Evolutionary conservation across 1,140 invertebrate genomes (phyloP).

Genomic region (Dreissena polymorpha): DNA sequence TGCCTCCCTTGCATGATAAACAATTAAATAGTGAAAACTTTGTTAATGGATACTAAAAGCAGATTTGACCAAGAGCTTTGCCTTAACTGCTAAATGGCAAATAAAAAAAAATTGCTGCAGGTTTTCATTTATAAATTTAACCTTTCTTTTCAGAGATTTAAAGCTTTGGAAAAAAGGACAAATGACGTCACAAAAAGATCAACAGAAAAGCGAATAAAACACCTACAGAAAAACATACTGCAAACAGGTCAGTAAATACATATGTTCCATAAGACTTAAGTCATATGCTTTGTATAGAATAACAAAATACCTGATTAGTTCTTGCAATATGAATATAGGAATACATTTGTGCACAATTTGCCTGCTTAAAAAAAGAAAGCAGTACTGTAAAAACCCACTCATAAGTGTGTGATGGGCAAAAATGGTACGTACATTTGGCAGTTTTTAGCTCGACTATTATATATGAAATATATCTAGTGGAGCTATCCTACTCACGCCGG

Average conservation of each 20-base stretch:
- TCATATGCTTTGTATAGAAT: neutral
- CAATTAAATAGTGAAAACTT: neutral
- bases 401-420: too few relatives aligned
- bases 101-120: neutral
- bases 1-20: neutral
- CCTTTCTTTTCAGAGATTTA: conserved; percentile 67
- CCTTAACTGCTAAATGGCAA: neutral
- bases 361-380: neutral
- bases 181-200: conserved; percentile 69
- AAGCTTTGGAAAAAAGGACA: conserved; percentile 68
- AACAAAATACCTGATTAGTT: neutral
- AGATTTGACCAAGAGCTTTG: neutral
- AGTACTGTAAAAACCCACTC: too few relatives aligned
- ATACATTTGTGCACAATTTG: neutral
- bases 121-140: too few relatives aligned
- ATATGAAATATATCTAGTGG: too few relatives aligned
- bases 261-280: neutral
- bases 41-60: neutral
- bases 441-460: too few relatives aligned
- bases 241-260: conserved; percentile 59
- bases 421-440: too few relatives aligned
- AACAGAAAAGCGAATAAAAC: conserved; percentile 70
- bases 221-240: conserved; percentile 65
- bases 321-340: neutral
- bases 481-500: too few relatives aligned